A percentile compares a stretch with the other conserved stretches of the same genome.
Conservation (phyloP, 2,888 invertebrate species). For the Endomychus coccineus region DNA sequence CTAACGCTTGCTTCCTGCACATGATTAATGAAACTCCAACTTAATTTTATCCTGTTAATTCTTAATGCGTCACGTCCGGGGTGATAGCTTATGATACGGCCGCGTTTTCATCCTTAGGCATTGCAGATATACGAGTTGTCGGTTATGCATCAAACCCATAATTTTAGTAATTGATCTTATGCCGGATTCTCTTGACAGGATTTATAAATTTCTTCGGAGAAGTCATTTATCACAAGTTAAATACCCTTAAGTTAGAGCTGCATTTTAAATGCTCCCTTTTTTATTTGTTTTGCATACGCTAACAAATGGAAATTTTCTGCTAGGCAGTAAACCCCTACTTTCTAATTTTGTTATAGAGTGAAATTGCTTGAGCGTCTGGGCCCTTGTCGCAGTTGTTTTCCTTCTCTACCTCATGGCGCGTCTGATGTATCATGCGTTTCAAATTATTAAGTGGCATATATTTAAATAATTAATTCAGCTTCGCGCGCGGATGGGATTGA, state of each 20-base stretch:
- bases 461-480: slow-evolving; percentile 35
- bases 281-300: slow-evolving; percentile 21
- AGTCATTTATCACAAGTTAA: slow-evolving; percentile 30
- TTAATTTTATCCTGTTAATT: slow-evolving; percentile 42
- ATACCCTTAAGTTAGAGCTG: slow-evolving; percentile 21
- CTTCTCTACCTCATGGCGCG: too few species aligned
- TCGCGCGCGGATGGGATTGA: too few species aligned
- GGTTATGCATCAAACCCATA: slow-evolving; percentile 24
- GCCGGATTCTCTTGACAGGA: slow-evolving; percentile 32
- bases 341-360: too few species aligned
- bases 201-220: slow-evolving; percentile 33
- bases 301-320: too few species aligned
- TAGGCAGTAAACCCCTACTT: too few species aligned
- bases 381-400: too few species aligned
- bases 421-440: too few species aligned
- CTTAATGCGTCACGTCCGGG: slow-evolving; percentile 40
- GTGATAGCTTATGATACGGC: slow-evolving; percentile 29
- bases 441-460: too few species aligned
- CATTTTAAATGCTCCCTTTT: slow-evolving; percentile 19
- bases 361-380: too few species aligned
- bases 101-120: too few species aligned
- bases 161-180: slow-evolving; percentile 34
- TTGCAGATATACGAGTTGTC: slow-evolving; percentile 12
- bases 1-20: slow-evolving; percentile 34
- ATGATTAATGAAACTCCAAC: slow-evolving; percentile 41